Base-by-base conservation (phyloP, 2,113 vertebrate species). In the Rhabdornis inornatus region DNA sequence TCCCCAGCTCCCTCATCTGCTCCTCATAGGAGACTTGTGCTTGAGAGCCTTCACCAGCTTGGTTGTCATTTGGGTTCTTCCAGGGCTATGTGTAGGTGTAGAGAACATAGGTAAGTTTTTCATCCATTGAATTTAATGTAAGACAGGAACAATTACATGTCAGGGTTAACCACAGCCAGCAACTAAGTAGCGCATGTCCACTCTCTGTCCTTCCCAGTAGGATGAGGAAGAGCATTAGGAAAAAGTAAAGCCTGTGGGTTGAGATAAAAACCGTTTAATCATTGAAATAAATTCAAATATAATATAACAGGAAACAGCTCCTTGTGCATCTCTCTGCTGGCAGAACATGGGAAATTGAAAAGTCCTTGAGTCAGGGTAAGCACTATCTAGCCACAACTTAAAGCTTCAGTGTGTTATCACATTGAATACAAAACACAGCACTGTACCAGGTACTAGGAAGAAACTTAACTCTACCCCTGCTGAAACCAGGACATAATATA, bases 301-400 rank as follows among this genome's bases (percentile, higher is more conserved):
- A 65, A 31, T 11, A 42, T 1, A 59, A 60, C 4, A 40, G 24
- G 23, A 30, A 66, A 39, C 47, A 30, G n/a, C n/a, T 75, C 55
- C 39, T 39, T 25, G 13, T 68, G 24, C 47, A 39, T 20, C 14
- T 68, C 30, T 0, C 0, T 2, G 0, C 24, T 68, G 45, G 20
- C 30, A 53, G 39, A 30, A 20, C 53, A 7, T 17, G 45, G 69
- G n/a, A 68, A 68, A 40, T n/a, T 68, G 45, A 4, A 12, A 68
- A 68, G 69, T 40, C 61, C 45, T 60, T 83, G 70, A 11, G 14
- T 31, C 3, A 13, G 8, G 13, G 8, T 61, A 35, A 25, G 20
- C 2, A 2, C 45, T 30, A 0, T 11, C 2, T 25, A 76, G 78
- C 13, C n/a, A 35, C 40, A 55, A 4, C 9, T 30, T 61, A 15